These are phyloP conservation scores for Pogonomyrmex californicus DNA, from an alignment of 1,140 invertebrate genomes.

Conservation along the genomic window DNA sequence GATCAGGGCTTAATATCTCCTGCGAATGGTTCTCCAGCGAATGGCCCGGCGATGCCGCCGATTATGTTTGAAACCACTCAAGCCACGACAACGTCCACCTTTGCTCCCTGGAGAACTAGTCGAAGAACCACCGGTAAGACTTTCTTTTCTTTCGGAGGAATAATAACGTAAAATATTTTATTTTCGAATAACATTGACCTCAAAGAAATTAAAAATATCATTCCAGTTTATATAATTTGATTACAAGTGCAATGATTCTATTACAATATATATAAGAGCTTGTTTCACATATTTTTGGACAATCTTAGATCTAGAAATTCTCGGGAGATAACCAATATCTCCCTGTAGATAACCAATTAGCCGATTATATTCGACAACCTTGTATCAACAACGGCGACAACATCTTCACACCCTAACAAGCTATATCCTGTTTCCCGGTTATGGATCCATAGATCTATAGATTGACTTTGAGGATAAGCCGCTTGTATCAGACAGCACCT, in stretches of 20 bases:
- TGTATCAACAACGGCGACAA: neutral
- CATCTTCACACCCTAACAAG: conserved; percentile 12
- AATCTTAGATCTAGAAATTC: neutral
- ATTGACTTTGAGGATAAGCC: conserved; percentile 38
- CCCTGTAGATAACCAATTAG: conserved; percentile 21
- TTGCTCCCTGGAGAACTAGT: conserved; percentile 84
- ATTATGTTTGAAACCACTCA: conserved; percentile 81
- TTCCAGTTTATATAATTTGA: neutral
- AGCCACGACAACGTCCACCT: conserved; percentile 80
- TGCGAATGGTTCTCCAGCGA: conserved; percentile 70
- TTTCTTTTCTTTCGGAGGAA: neutral
- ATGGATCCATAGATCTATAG: conserved; percentile 6
- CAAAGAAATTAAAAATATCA: neutral
- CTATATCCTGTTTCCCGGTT: conserved; percentile 8
- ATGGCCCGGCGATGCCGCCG: conserved; percentile 76
- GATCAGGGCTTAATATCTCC: conserved; percentile 75
- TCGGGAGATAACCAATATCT: neutral
- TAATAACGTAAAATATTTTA: neutral
- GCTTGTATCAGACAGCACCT: conserved; percentile 20
- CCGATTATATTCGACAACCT: neutral
- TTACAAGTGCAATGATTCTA: too few relatives aligned
- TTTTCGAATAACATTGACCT: neutral
- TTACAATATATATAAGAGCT: neutral
- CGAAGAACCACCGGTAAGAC: conserved; percentile 83
- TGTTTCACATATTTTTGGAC: neutral